A percentile compares a stretch with the other conserved stretches of the same genome.
Evolutionary conservation across 2,113 vertebrate genomes (phyloP).

Genomic region (Noturus placidus): DNA sequence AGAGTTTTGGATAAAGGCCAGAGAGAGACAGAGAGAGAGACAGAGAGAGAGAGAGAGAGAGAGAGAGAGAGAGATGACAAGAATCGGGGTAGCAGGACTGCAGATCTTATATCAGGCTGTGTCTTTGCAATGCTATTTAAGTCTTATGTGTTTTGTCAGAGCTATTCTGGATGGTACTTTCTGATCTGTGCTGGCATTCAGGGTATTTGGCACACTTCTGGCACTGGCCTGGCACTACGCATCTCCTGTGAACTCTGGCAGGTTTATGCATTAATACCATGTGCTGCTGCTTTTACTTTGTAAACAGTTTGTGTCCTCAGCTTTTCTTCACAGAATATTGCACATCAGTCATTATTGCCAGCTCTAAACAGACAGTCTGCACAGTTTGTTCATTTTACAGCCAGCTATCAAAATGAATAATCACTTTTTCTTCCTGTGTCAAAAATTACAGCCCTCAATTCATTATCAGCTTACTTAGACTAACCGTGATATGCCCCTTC

Average conservation of each 20-base stretch:
- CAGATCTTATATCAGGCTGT: constrained; percentile 8
- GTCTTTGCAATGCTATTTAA: constrained; percentile 11
- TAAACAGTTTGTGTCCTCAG: constrained; percentile 19
- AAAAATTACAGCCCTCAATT: not conserved
- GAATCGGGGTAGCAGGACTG: not conserved
- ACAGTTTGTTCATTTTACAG: not conserved
- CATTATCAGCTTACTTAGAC: not conserved
- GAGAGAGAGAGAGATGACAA: not conserved
- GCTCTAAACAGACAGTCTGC: not conserved
- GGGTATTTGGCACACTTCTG: constrained; percentile 1
- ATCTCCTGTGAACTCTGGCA: constrained; percentile 31
- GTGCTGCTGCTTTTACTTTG: constrained; percentile 9
- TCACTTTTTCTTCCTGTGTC: constrained; percentile 7
- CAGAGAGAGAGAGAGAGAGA: constrained; percentile 8
- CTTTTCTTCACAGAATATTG: not conserved
- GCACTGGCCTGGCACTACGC: not conserved
- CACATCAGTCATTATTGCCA: not conserved
- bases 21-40: not conserved
- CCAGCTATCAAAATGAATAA: constrained; percentile 14
- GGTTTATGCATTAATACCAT: constrained; percentile 3
- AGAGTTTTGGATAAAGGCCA: constrained; percentile 36
- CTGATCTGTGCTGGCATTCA: constrained; percentile 17
- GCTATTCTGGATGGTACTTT: constrained; percentile 24
- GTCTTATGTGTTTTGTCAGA: not conserved
- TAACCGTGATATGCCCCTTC: not conserved